Percentiles rank a stretch among this genome's conserved stretches.
These are phyloP conservation scores for Lepus townsendii DNA, from an alignment of 2,797 vertebrate species.

Conservation along the genomic window DNA sequence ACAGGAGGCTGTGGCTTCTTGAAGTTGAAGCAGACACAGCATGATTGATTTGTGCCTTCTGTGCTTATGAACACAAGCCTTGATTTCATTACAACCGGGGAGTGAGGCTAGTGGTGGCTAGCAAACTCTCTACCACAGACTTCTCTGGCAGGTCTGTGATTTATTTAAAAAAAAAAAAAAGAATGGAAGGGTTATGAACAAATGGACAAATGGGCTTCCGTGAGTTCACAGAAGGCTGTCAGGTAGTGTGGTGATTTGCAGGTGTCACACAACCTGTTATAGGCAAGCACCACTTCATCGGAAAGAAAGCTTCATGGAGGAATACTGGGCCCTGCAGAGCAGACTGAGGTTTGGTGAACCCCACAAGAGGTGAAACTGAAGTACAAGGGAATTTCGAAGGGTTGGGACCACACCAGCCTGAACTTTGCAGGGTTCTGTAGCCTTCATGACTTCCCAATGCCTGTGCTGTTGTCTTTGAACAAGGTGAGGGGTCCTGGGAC, in stretches of 20 bases:
- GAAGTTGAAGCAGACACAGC: background rate
- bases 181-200: background rate
- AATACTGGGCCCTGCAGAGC: background rate
- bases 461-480: background rate
- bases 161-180: background rate
- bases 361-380: background rate
- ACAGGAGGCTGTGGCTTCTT: background rate
- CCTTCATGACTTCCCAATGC: background rate
- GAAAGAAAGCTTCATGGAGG: background rate
- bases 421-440: background rate
- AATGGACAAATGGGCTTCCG: background rate
- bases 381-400: background rate
- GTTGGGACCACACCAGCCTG: background rate
- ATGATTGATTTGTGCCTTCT: background rate
- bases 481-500: background rate
- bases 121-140: background rate
- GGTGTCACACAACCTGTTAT: background rate
- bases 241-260: background rate
- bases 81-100: background rate
- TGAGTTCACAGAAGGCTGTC: background rate
- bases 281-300: background rate
- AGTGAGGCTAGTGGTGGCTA: background rate
- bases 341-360: background rate
- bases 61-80: background rate
- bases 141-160: slow-evolving; percentile 1